Evolutionary conservation across 2,888 invertebrate genomes (phyloP).

Genomic region (Onthophagus sagittarius): DNA sequence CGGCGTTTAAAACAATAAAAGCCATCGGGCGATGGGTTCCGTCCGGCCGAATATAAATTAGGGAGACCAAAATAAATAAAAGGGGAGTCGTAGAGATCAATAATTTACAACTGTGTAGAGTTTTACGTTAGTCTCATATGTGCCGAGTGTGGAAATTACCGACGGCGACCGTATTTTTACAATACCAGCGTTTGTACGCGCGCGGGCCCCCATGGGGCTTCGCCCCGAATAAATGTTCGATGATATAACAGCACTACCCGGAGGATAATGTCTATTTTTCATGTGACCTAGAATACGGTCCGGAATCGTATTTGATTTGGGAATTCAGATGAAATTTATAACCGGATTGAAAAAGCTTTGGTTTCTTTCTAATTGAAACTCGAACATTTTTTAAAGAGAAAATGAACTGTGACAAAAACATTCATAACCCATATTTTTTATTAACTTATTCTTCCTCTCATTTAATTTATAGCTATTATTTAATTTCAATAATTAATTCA

Average conservation of each 20-base stretch:
- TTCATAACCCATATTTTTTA: too few species aligned
- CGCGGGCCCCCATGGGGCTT: conserved; percentile 40
- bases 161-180: conserved; percentile 42
- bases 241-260: conserved; percentile 38
- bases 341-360: background rate
- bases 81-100: conserved; percentile 44
- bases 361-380: background rate
- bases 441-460: too few species aligned
- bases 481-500: too few species aligned
- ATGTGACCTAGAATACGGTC: conserved; percentile 18
- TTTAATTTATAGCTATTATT: too few species aligned
- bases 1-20: conserved; percentile 37
- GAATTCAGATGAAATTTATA: background rate
- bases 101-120: conserved; percentile 46
- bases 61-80: conserved; percentile 48
- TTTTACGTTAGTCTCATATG: conserved; percentile 44
- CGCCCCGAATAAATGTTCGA: conserved; percentile 45
- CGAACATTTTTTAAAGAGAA: background rate
- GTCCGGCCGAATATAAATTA: conserved; percentile 44
- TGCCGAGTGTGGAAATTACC: conserved; percentile 42
- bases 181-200: conserved; percentile 38
- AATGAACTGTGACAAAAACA: background rate
- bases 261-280: conserved; percentile 26
- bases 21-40: conserved; percentile 36
- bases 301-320: conserved; percentile 11